Base-by-base conservation (phyloP, 2,797 vertebrate species). In the Pogonophryne albipinna region DNA sequence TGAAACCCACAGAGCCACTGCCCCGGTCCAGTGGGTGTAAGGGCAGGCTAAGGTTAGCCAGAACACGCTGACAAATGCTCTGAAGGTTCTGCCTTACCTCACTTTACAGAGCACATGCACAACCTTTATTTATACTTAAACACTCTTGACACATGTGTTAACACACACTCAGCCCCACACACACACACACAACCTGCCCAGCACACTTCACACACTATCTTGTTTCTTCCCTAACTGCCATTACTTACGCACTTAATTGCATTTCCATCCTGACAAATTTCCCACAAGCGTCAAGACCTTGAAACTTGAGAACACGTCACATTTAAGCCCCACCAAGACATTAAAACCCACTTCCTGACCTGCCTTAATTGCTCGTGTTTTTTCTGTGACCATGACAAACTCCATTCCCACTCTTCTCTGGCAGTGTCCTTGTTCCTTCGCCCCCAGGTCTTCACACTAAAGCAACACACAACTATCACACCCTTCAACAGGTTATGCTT, bases 171-270 rank as follows among this genome's bases (percentile, higher is more conserved):
- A 38, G 34, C 17, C n/a, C 27, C 27, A 27, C 27, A 86, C 78
- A 80, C n/a, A 80, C n/a, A n/a, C 78, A 78, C 74, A 81, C 76
- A 85, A 80, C 27, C 62, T 80, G 73, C 67, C 67, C 75, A 85
- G 85, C 88, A 87, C 92, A 89, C 92, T 93, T 93, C 82, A 87
- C 92, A 94, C 91, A 90, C 86, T 92, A 93, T 94, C 90, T 79
- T 55, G 68, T 94, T 94, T 91, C 93, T 78, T 70, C 85, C 72
- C 58, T 65, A 83, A 86, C 86, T 73, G 63, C 79, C 72, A 71
- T 90, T 88, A 87, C 87, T 87, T 86, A 47, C 47, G 79, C 56
- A 68, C 84, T 74, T 92, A 91, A 94, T 91, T 92, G 76, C 57
- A 90, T 93, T 93, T 93, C 93, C 93, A 93, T 91, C 64, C 87